Evolutionary conservation across 1,140 invertebrate genomes (phyloP).

Genomic region (Drosophila nannoptera): DNA sequence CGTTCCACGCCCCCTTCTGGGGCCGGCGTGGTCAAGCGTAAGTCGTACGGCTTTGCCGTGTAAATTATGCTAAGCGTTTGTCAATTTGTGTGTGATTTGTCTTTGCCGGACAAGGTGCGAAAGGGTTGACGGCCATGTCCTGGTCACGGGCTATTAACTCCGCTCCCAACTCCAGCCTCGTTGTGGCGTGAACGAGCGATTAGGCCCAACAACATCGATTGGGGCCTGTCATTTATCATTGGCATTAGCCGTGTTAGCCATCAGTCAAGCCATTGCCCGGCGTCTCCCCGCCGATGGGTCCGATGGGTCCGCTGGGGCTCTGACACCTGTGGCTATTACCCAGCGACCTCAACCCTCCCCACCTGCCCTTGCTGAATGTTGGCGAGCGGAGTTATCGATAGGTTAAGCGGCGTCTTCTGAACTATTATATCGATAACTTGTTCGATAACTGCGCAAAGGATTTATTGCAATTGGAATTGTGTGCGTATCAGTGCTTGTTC

Average conservation of each 20-base stretch:
- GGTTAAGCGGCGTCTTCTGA: no score
- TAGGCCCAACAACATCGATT: background rate
- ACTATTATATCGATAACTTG: no score
- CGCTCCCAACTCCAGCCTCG: background rate
- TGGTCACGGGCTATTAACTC: conserved; percentile 63
- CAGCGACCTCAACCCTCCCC: no score
- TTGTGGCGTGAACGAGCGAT: background rate
- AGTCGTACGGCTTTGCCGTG: conserved; percentile 66
- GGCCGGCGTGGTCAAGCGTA: conserved; percentile 59
- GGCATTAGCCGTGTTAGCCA: background rate
- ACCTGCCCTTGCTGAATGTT: no score
- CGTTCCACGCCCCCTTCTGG: background rate
- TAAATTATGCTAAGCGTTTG: conserved; percentile 77
- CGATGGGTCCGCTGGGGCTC: no score
- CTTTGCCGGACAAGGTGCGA: conserved; percentile 60
- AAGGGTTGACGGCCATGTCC: conserved; percentile 50
- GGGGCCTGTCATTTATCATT: background rate
- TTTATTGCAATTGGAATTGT: no score
- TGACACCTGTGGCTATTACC: no score
- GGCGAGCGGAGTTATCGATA: no score
- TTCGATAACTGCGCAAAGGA: no score
- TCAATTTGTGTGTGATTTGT: conserved; percentile 75
- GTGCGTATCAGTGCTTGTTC: no score
- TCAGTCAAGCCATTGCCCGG: no score
- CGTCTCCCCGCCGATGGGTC: no score